These are phyloP conservation scores for Drosophila falleni DNA, from an alignment of 2,888 invertebrate species.

Conservation along the genomic window DNA sequence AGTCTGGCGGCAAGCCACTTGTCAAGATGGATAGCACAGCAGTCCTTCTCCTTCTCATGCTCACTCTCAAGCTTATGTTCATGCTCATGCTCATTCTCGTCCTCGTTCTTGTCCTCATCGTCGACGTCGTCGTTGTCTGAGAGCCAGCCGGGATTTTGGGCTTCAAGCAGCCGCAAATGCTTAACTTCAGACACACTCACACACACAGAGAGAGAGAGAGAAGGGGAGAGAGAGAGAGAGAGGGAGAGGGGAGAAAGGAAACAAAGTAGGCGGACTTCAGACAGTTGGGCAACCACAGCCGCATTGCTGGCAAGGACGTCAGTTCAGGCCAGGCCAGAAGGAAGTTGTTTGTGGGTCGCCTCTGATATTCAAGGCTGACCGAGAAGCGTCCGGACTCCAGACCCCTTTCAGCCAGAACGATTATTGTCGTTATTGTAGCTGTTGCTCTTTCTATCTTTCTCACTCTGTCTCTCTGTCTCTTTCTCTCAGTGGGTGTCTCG, in stretches of 20 bases:
- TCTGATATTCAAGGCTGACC: conserved; percentile 72
- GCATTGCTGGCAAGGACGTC: conserved; percentile 78
- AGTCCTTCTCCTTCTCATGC: conserved; percentile 29
- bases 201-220: conserved; percentile 3
- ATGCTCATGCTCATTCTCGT: conserved; percentile 13
- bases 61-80: conserved; percentile 7
- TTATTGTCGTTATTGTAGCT: conserved; percentile 56
- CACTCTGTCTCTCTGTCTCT: conserved; percentile 6
- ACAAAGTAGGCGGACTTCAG: conserved; percentile 38
- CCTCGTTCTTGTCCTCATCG: conserved; percentile 20
- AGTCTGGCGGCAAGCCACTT: conserved; percentile 69
- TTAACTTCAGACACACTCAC: conserved; percentile 70
- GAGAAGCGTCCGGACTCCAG: conserved; percentile 49
- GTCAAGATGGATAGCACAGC: conserved; percentile 78
- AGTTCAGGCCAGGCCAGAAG: conserved; percentile 40
- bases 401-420: conserved; percentile 65
- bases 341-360: conserved; percentile 79
- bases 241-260: neutral
- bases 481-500: conserved; percentile 69
- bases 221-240: neutral
- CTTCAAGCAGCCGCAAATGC: conserved; percentile 81
- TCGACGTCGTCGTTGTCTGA: conserved; percentile 50
- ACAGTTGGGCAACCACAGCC: conserved; percentile 76
- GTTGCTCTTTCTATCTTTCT: conserved; percentile 8
- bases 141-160: conserved; percentile 70